Evolutionary conservation across 2,113 vertebrate species (phyloP), one percentile per base, ranked within the genome.

Genomic region (Chiloscyllium plagiosum): DNA sequence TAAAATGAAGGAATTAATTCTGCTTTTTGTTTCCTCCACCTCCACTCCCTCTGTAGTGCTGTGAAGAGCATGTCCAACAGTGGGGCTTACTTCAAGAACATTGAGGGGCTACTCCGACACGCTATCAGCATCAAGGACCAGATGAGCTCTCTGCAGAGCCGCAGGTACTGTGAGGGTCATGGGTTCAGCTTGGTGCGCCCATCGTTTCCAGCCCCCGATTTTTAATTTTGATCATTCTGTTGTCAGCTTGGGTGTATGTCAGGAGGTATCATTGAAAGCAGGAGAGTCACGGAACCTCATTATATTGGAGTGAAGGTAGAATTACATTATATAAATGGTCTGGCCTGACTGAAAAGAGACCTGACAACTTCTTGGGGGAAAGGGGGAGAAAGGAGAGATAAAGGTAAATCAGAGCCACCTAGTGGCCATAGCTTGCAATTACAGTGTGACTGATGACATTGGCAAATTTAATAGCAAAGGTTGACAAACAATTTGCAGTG

Each of bases 41-140:
- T 0, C 78, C 76, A 10, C 87, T 56, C 78, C 3, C 1, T 96
- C 96, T 0, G 13, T 97, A 99, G 99, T 2, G 99, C 99, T 0
- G 98, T 99, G 96, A 99, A 98, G 97, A 99, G 97, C 97, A 99
- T 99, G 98, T 98, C 98, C 0, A 99, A 99, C 97, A 99, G 99
- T 97, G 98, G 98, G 0, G 93, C 99, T 78, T 98, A 99, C 97
- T 99, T 99, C 97, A 98, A 98, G 97, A 99, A 98, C 96, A 98
- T 99, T 0, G 99, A 99, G 87, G 96, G 98, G 15, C 97, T 99
- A 69, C 98, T 99, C 24, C 98, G 96, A 3, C 98, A 98, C 1
- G 97, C 98, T 97, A 98, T 98, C 95, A 97, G 97, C 96, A 96
- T 98, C 96, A 99, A 98, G 96, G 98, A 99, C 7, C 98, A 98